Evolutionary conservation across 2,888 invertebrate species (phyloP).

Genomic region (Synergus laeviventris): DNA sequence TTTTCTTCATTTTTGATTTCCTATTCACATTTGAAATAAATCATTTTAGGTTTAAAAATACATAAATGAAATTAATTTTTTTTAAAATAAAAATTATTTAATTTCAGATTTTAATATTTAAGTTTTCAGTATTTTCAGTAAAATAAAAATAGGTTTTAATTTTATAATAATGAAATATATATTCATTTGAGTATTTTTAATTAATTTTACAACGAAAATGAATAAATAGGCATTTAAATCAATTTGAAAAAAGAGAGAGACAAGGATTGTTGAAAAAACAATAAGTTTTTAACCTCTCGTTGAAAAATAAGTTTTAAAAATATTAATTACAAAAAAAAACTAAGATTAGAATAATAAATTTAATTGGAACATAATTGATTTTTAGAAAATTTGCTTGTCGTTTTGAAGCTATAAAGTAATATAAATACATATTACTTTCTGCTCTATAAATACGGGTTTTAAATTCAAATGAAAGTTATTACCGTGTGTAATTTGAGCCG

Average conservation of each 20-base stretch:
- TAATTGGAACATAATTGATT: not conserved
- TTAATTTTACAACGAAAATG: too few relatives aligned
- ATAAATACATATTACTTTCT: conserved; percentile 10
- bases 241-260: too few relatives aligned
- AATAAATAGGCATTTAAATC: too few relatives aligned
- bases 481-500: not conserved
- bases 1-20: not conserved
- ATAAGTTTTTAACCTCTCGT: too few relatives aligned
- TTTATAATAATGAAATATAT: not conserved
- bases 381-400: not conserved
- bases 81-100: too few relatives aligned
- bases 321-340: too few relatives aligned
- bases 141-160: not conserved
- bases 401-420: not conserved
- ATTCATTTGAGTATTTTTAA: too few relatives aligned
- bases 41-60: not conserved
- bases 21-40: not conserved
- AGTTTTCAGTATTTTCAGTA: not conserved
- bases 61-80: too few relatives aligned
- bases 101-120: too few relatives aligned
- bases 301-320: too few relatives aligned
- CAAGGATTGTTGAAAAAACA: too few relatives aligned
- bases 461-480: not conserved
- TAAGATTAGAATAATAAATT: too few relatives aligned
- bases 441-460: not conserved